phyloP scores from a whole-genome alignment of 92 coral and sea anemone genomes.

The Porites rus region DNA sequence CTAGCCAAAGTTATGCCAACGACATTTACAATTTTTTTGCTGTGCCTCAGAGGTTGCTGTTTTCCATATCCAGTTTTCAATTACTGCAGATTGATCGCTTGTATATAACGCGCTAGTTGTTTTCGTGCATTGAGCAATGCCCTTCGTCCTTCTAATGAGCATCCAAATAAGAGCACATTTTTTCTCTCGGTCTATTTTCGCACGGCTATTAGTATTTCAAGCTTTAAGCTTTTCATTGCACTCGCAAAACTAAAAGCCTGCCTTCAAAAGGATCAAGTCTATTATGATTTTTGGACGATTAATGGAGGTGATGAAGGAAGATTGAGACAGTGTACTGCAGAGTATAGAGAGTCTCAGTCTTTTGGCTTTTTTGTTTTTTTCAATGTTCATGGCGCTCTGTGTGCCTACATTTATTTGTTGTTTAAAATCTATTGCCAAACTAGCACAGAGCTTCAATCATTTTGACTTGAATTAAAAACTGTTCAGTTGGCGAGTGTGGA shows the following conservation, averaged over 20 bases:
- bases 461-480: not conserved
- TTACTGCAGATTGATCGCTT: not conserved
- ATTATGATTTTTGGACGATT: conserved; percentile 1
- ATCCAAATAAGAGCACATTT: conserved; percentile 27
- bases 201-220: conserved; percentile 43
- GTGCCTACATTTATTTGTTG: conserved; percentile 13
- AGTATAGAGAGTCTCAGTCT: not conserved
- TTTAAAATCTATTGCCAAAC: not conserved
- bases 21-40: not conserved
- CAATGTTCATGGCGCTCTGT: conserved; percentile 11
- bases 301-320: not conserved
- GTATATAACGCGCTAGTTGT: conserved; percentile 2
- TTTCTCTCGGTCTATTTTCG: conserved; percentile 26
- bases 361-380: conserved; percentile 5
- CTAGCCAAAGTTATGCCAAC: not conserved
- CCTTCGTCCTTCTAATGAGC: not conserved
- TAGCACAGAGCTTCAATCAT: conserved; percentile 28
- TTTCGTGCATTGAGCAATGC: conserved; percentile 27
- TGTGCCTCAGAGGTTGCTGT: not conserved
- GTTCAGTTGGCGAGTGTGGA: too few species aligned
- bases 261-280: conserved; percentile 17
- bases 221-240: conserved; percentile 13
- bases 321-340: not conserved
- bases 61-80: not conserved
- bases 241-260: conserved; percentile 22